Base-by-base conservation (phyloP, 2,113 vertebrate species). In the Ranitomeya imitator region DNA sequence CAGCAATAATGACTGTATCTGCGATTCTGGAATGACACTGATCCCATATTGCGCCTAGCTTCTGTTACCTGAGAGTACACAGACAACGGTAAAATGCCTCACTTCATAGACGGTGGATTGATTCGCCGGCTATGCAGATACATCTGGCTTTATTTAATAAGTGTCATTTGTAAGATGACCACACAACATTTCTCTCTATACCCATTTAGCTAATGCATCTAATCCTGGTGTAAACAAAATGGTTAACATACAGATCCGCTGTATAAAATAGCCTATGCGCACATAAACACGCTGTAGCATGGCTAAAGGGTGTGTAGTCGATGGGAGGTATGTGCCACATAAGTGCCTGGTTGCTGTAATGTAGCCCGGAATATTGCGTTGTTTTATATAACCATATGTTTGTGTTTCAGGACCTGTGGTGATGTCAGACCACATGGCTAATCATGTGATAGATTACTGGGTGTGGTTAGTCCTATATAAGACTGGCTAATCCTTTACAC, bases 1-100 rank as follows among this genome's bases (percentile, higher is more conserved):
- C 85, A 80, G 67, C 61, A 80, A 60, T 79, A 67, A 87, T 67
- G 10, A 61, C 85, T 13, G 61, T 31, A 79, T 87, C 85, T 21
- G 61, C 77, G 59, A n/a, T 61, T 60, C 31, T 23, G 52, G 19
- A 45, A 31, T 65, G 6, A 87, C 45, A 80, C 77, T 21, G 74
- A 87, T 69, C 55, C 77, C 15, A 37, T 59, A 52, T 52, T 57
- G 61, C 76, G 67, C 54, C 19, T 37, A 73, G 71, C 69, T 18
- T 79, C 15, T 13, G 21, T 57, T 87, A 69, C 85, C 59, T 19
- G 16, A 63, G 55, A 54, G 85, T 71, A 87, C 63, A 57, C 55
- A 67, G 21, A 79, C n/a, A 57, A 69, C 21, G 45, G 26, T 63
- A 18, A 79, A 52, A 86, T 61, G 73, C 21, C 55, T 51, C 51